Conservation (phyloP, 2,888 invertebrate genomes). For the Peribatodes rhomboidaria region DNA sequence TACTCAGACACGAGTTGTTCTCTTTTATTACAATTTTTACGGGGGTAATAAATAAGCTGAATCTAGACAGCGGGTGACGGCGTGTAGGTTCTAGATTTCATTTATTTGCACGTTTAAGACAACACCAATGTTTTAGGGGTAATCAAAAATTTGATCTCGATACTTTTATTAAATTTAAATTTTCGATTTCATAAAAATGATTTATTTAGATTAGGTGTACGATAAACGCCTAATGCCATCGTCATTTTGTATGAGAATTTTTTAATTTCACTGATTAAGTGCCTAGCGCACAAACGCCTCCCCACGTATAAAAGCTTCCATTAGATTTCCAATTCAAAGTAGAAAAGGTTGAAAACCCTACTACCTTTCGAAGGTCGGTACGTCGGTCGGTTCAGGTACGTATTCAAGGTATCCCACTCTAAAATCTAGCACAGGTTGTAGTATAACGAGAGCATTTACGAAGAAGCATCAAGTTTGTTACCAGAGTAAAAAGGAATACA, state of each 20-base stretch:
- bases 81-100: conserved; percentile 6
- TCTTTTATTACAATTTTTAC: conserved; percentile 47
- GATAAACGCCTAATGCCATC: too few relatives aligned
- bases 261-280: conserved; percentile 1
- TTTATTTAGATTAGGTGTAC: too few relatives aligned
- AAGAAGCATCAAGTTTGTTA: conserved; percentile 32
- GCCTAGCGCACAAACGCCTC: neutral
- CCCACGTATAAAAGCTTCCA: neutral
- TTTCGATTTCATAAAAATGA: too few relatives aligned
- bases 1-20: conserved; percentile 47
- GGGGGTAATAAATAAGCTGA: conserved; percentile 26
- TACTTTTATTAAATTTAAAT: too few relatives aligned
- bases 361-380: neutral
- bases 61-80: conserved; percentile 25
- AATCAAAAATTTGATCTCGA: too few relatives aligned
- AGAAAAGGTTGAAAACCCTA: neutral
- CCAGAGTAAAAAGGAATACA: conserved; percentile 35
- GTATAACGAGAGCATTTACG: conserved; percentile 8
- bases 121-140: too few relatives aligned
- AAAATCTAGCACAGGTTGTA: conserved; percentile 5
- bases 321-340: conserved; percentile 4
- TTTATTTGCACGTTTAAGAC: neutral
- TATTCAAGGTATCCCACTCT: neutral
- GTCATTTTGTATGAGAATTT: neutral
- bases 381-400: too few relatives aligned